Conservation (phyloP, 2,797 vertebrate species). For the Notolepis coatsorum region DNA sequence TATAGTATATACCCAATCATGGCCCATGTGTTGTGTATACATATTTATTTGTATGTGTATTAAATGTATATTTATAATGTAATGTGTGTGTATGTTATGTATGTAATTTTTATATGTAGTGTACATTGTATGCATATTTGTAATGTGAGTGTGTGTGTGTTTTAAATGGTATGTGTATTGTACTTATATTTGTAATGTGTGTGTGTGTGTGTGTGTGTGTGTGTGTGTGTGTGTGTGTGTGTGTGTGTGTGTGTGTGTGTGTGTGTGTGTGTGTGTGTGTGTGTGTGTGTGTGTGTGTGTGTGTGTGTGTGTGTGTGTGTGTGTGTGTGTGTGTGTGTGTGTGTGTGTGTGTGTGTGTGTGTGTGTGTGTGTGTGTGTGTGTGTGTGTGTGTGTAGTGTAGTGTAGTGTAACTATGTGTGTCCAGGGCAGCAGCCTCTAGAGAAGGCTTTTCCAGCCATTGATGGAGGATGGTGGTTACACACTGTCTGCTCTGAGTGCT, state of each 20-base stretch:
- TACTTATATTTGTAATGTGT: no score
- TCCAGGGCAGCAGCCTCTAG: slow-evolving; percentile 46
- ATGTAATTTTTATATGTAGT: no score
- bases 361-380: slow-evolving; percentile 16
- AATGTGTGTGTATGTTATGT: no score
- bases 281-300: background rate
- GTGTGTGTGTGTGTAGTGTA: background rate
- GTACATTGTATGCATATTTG: no score
- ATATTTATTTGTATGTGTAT: no score
- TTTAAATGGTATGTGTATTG: no score
- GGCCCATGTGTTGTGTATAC: no score
- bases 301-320: slow-evolving; percentile 23
- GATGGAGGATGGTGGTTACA: slow-evolving; percentile 68
- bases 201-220: background rate
- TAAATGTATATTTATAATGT: no score
- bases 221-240: background rate
- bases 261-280: background rate
- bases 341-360: slow-evolving; percentile 14
- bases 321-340: slow-evolving; percentile 21
- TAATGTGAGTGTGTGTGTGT: no score
- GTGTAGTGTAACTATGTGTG: no score
- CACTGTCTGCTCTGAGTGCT: slow-evolving; percentile 62
- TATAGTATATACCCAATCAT: no score
- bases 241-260: background rate
- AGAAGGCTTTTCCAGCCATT: slow-evolving; percentile 43